These are phyloP conservation scores for Anableps anableps DNA, from an alignment of 2,797 vertebrate species.

Conservation along the genomic window DNA sequence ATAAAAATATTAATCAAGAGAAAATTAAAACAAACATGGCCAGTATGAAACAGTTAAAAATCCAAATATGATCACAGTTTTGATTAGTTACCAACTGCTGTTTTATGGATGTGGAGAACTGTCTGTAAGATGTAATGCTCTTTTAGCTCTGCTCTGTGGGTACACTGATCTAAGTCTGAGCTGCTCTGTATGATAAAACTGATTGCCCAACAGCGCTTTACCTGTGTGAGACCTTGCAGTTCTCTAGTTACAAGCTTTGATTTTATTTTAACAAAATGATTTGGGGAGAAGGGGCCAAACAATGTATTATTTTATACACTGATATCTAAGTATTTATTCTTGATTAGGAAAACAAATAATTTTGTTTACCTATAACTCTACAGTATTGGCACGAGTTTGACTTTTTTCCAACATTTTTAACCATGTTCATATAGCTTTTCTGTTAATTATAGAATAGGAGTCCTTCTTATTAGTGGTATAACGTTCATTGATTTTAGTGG, in stretches of 20 bases:
- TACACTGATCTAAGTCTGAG: not conserved
- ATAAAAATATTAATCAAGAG: not conserved
- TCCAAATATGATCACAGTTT: not conserved
- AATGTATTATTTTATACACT: not conserved
- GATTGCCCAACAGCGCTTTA: not conserved
- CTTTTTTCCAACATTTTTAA: not conserved
- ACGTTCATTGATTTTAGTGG: not conserved
- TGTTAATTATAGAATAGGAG: not conserved
- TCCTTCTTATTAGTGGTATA: not conserved
- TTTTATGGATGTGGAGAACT: not conserved
- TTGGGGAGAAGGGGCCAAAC: not conserved
- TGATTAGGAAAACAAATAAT: not conserved
- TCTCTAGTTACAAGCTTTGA: not conserved
- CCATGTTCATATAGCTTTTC: not conserved
- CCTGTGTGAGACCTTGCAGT: not conserved
- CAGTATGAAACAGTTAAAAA: not conserved
- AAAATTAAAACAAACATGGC: not conserved
- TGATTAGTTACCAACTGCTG: not conserved
- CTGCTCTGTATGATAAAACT: not conserved
- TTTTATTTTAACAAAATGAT: not conserved
- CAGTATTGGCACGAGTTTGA: not conserved
- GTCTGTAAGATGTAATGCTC: not conserved
- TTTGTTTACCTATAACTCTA: not conserved
- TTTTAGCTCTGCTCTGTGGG: not conserved
- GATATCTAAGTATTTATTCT: not conserved